Conservation (phyloP, 2,797 vertebrate genomes). For the Hafferia zeledoni region DNA sequence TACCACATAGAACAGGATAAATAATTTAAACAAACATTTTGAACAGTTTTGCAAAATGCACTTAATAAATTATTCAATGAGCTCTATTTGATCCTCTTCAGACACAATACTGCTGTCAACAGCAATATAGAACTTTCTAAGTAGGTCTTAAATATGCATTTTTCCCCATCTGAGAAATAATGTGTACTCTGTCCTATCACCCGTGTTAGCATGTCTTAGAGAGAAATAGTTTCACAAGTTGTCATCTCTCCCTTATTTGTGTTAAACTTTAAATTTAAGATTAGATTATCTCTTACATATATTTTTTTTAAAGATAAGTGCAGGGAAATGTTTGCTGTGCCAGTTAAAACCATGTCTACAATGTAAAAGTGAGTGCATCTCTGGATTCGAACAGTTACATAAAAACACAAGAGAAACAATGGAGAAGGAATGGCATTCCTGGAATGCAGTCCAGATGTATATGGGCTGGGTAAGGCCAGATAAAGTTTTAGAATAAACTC, state of each 20-base stretch:
- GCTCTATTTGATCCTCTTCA: slow-evolving; percentile 54
- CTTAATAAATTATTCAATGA: slow-evolving; percentile 64
- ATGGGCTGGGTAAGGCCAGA: slow-evolving; percentile 54
- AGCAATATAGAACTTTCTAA: slow-evolving; percentile 51
- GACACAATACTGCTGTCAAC: slow-evolving; percentile 64
- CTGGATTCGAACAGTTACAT: slow-evolving; percentile 47
- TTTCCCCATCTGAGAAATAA: slow-evolving; percentile 52
- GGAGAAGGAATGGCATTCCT: slow-evolving; percentile 60
- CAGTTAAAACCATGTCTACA: slow-evolving; percentile 56
- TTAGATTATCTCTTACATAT: slow-evolving; percentile 66
- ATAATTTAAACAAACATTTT: slow-evolving; percentile 70
- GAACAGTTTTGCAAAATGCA: slow-evolving; percentile 60
- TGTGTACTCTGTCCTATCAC: slow-evolving; percentile 52
- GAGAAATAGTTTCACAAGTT: slow-evolving; percentile 62
- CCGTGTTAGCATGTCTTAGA: slow-evolving; percentile 45
- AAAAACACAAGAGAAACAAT: slow-evolving; percentile 62
- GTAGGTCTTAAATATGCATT: slow-evolving; percentile 61
- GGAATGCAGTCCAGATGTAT: slow-evolving; percentile 71
- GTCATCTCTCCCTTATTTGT: slow-evolving; percentile 59
- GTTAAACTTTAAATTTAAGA: slow-evolving; percentile 69
- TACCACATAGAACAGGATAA: slow-evolving; percentile 29
- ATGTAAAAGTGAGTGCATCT: slow-evolving; percentile 63
- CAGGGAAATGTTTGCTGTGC: slow-evolving; percentile 53
- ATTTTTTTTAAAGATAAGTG: slow-evolving; percentile 53
- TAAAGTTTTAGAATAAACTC: slow-evolving; percentile 66